Conservation (phyloP, 2,797 vertebrate genomes). For the Enteromius thamalakanensis region DNA sequence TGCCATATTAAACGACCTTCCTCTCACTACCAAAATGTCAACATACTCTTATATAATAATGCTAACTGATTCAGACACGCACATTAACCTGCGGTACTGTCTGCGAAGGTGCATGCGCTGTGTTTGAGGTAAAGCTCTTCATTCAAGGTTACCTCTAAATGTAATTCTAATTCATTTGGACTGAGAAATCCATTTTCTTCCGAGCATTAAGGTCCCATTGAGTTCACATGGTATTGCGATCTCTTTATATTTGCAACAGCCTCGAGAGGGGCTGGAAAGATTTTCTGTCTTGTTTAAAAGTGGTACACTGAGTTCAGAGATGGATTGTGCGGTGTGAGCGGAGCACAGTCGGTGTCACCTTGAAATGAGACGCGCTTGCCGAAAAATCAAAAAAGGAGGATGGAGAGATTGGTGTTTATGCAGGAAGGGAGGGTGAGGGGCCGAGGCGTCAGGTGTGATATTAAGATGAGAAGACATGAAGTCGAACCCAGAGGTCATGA, state of each 20-base stretch:
- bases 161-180: slow-evolving; percentile 31
- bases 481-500: slow-evolving; percentile 25
- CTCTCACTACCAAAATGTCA: neutral
- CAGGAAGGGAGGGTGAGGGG: neutral
- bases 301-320: slow-evolving; percentile 10
- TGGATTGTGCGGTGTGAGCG: slow-evolving; percentile 19
- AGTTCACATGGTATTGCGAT: slow-evolving; percentile 8
- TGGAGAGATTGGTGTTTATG: slow-evolving; percentile 7
- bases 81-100: neutral
- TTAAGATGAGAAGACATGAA: slow-evolving; percentile 27
- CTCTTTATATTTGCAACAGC: slow-evolving; percentile 30
- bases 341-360: slow-evolving; percentile 43
- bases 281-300: slow-evolving; percentile 41
- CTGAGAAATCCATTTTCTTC: slow-evolving; percentile 36
- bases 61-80: slow-evolving; percentile 10
- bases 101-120: neutral
- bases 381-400: slow-evolving; percentile 10
- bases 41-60: slow-evolving; percentile 13
- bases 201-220: slow-evolving; percentile 34
- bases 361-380: slow-evolving; percentile 37
- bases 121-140: slow-evolving; percentile 28
- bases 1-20: slow-evolving; percentile 17
- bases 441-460: slow-evolving; percentile 6
- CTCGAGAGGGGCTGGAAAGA: neutral
- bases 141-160: slow-evolving; percentile 43